Evolutionary conservation across 2,888 invertebrate species (phyloP).

Genomic region (Trissonchulus sp.): DNA sequence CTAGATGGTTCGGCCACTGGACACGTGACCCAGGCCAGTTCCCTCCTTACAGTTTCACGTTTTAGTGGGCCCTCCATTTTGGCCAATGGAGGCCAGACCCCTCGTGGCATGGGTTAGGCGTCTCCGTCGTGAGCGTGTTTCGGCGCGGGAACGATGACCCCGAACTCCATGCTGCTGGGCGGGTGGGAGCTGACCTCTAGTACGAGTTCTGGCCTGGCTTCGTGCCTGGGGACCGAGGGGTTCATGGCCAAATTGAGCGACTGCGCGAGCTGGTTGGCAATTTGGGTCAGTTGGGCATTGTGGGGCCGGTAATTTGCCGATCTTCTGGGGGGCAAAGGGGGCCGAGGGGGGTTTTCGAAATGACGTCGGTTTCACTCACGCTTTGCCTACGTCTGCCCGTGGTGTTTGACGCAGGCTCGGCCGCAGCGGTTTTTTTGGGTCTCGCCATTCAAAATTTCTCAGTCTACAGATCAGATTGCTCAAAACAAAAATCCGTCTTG

Average conservation of each 20-base stretch:
- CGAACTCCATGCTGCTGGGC: constrained; percentile 61
- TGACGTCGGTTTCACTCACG: too few relatives aligned
- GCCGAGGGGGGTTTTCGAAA: not conserved
- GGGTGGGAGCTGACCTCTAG: not conserved
- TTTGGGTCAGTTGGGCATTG: not conserved
- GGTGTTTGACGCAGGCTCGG: constrained; percentile 44
- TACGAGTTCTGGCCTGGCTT: not conserved
- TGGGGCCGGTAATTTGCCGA: not conserved
- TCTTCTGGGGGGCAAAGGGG: not conserved
- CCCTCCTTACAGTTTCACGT: constrained; percentile 71
- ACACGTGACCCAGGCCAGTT: constrained; percentile 38
- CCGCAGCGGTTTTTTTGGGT: constrained; percentile 36
- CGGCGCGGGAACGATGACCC: constrained; percentile 80
- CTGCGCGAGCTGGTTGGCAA: constrained; percentile 51
- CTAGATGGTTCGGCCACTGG: constrained; percentile 73
- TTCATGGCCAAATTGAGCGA: constrained; percentile 72
- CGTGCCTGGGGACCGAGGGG: constrained; percentile 61
- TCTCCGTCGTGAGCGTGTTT: constrained; percentile 38
- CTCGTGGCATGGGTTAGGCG: not conserved
- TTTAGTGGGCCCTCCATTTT: constrained; percentile 66
- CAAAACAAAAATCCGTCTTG: not conserved
- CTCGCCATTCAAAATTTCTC: not conserved
- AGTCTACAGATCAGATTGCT: not conserved
- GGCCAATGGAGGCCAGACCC: not conserved
- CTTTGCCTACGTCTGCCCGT: constrained; percentile 39